Conservation (phyloP, 2,797 vertebrate species). For the Rhabdophis nuchalis region DNA sequence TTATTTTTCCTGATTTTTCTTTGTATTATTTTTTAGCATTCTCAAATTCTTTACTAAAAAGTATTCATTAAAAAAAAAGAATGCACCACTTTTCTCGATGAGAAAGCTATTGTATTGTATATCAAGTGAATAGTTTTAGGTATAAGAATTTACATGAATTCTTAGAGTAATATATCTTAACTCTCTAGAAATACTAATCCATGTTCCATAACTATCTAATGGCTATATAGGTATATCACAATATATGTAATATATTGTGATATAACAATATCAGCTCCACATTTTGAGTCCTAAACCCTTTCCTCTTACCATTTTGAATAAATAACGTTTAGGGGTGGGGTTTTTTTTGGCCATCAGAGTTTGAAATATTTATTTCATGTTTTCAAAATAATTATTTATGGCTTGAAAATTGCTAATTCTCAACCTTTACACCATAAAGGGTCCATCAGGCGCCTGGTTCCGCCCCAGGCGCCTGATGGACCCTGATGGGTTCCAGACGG, state of each 20-base stretch:
- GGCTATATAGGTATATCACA: neutral
- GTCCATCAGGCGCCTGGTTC: too few species aligned
- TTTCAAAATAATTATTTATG: neutral
- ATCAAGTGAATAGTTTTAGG: neutral
- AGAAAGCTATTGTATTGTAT: neutral
- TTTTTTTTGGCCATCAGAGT: neutral
- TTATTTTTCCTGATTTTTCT: too few species aligned
- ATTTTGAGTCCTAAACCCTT: neutral
- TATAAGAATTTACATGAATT: neutral
- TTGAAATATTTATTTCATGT: neutral
- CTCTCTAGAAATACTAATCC: neutral
- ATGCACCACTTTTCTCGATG: too few species aligned
- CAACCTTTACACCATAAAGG: neutral
- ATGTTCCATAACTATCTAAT: neutral
- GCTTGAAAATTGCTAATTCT: neutral
- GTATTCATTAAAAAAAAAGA: too few species aligned
- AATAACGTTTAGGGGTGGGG: neutral
- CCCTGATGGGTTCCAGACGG: too few species aligned
- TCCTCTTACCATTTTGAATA: neutral
- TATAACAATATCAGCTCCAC: neutral
- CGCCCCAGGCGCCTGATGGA: too few species aligned
- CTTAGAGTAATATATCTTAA: neutral
- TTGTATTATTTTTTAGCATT: too few species aligned
- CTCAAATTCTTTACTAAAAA: too few species aligned
- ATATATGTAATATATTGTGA: neutral